phyloP scores from a whole-genome alignment of 2,888 invertebrate genomes.

The Glomeris marginata region DNA sequence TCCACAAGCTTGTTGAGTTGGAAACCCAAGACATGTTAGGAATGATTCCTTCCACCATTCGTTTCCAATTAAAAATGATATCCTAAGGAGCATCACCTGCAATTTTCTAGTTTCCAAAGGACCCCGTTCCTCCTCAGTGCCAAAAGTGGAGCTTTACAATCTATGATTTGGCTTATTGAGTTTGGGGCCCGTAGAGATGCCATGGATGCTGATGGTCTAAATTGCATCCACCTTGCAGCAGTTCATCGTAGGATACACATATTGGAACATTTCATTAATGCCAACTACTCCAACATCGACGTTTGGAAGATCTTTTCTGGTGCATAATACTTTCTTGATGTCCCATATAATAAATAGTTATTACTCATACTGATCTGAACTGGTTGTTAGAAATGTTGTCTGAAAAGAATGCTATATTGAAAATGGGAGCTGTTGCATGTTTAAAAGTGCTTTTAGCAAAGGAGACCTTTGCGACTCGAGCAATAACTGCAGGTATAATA shows the following conservation, averaged over 20 bases:
- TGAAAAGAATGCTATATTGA: too few species aligned
- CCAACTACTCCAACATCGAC: background rate
- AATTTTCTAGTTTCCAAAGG: background rate
- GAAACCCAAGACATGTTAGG: constrained; percentile 4
- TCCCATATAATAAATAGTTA: too few species aligned
- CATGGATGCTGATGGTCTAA: background rate
- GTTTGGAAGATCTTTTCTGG: constrained; percentile 1
- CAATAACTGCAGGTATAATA: too few species aligned
- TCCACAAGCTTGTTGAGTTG: constrained; percentile 8
- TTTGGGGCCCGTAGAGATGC: constrained; percentile 4
- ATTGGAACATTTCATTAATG: background rate
- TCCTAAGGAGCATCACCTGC: too few species aligned
- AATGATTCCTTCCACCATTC: background rate
- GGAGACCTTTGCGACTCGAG: too few species aligned
- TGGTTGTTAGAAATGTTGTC: too few species aligned
- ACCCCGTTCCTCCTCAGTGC: constrained; percentile 10
- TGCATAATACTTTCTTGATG: background rate
- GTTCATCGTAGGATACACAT: background rate
- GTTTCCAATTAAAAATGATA: background rate
- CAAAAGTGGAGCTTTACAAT: constrained; percentile 6
- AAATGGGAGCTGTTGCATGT: too few species aligned
- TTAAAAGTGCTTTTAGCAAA: too few species aligned
- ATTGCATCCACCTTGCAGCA: background rate
- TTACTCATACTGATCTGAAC: background rate
- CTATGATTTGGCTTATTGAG: constrained; percentile 9